These are phyloP conservation scores for Drosophila teissieri DNA, from an alignment of 1,140 invertebrate genomes.

Conservation along the genomic window DNA sequence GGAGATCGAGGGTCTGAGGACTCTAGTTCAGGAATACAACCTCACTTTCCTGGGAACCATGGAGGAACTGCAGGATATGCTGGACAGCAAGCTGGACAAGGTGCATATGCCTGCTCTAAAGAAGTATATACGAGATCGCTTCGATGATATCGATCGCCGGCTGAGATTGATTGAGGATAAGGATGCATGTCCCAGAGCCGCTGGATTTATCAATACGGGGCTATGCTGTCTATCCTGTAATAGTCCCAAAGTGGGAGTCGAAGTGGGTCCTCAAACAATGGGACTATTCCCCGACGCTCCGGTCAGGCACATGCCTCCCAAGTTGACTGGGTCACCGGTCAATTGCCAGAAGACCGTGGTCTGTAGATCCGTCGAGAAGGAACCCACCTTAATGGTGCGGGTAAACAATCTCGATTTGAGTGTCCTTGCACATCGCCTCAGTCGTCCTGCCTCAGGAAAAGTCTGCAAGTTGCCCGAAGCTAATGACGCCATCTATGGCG, in stretches of 20 bases:
- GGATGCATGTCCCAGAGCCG: constrained; percentile 63
- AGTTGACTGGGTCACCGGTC: neutral
- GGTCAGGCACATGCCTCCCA: neutral
- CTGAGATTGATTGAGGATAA: constrained; percentile 57
- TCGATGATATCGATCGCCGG: constrained; percentile 57
- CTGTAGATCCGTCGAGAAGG: constrained; percentile 57
- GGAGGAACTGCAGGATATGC: constrained; percentile 83
- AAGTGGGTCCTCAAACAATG: constrained; percentile 48
- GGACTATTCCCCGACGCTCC: constrained; percentile 52
- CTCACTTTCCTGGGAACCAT: constrained; percentile 70
- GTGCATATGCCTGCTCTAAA: constrained; percentile 77
- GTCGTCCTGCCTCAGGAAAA: constrained; percentile 48
- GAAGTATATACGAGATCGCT: constrained; percentile 75
- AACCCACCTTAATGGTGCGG: constrained; percentile 65
- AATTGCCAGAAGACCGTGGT: constrained; percentile 46
- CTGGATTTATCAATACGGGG: constrained; percentile 60
- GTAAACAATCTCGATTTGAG: constrained; percentile 60
- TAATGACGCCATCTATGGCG: constrained; percentile 67
- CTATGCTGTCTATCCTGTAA: constrained; percentile 63
- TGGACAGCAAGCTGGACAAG: constrained; percentile 80
- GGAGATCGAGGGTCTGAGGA: constrained; percentile 66
- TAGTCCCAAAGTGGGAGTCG: constrained; percentile 53
- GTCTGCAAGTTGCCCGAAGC: constrained; percentile 71
- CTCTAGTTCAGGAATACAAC: constrained; percentile 61
- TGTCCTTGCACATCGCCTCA: constrained; percentile 54